Percentiles rank a stretch among this genome's conserved stretches.
Evolutionary conservation across 2,113 vertebrate genomes (phyloP).

Genomic region (Fulmarus glacialis): DNA sequence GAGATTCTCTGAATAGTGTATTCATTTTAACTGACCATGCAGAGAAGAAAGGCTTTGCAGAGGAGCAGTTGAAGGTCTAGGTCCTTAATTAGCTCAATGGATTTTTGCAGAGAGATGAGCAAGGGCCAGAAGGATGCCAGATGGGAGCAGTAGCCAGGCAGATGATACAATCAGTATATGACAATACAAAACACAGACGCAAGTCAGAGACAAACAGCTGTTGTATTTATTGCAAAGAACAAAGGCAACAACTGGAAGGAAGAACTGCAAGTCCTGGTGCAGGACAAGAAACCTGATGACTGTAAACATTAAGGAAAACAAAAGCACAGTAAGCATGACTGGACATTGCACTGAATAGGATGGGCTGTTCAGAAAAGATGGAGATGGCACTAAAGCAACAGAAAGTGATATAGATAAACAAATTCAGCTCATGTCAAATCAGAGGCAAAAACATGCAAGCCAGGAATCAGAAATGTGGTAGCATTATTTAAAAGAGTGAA

Average conservation of each 20-base stretch:
- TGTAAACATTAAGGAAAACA: not conserved
- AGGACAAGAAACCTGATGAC: not conserved
- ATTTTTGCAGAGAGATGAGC: not conserved
- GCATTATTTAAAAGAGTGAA: not conserved
- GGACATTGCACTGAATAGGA: not conserved
- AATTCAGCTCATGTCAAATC: not conserved
- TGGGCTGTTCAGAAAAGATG: not conserved
- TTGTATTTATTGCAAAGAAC: not conserved
- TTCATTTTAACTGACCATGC: not conserved
- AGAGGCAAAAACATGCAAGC: not conserved
- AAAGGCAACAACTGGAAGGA: not conserved
- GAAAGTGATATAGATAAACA: not conserved
- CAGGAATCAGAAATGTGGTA: not conserved
- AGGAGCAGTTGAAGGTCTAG: not conserved
- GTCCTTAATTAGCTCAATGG: not conserved
- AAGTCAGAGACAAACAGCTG: not conserved
- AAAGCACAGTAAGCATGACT: not conserved
- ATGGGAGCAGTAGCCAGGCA: not conserved
- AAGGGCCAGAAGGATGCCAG: not conserved
- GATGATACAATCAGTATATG: not conserved
- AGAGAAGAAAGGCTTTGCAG: not conserved
- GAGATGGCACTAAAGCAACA: not conserved
- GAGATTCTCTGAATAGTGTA: not conserved
- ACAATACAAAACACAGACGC: not conserved
- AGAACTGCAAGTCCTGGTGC: not conserved